phyloP scores from a whole-genome alignment of 2,797 vertebrate genomes.

The Sebastes melanostomus region DNA sequence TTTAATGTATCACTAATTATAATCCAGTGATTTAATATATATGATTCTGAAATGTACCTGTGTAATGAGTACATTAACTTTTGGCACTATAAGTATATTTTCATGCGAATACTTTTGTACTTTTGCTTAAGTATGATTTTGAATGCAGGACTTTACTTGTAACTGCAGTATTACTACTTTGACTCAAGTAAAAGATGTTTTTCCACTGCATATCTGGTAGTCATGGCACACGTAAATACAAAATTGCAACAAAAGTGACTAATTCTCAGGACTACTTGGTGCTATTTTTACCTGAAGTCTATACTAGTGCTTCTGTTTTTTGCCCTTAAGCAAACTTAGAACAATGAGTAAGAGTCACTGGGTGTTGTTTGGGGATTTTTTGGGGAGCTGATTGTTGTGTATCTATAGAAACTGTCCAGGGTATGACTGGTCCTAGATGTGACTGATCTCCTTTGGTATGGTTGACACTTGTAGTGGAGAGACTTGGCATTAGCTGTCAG shows the following conservation, averaged over 20 bases:
- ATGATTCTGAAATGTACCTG: too few relatives aligned
- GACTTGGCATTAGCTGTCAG: conserved; percentile 3
- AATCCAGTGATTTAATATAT: too few relatives aligned
- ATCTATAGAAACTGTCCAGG: conserved; percentile 34
- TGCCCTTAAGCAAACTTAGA: conserved; percentile 2
- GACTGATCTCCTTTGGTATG: conserved; percentile 28
- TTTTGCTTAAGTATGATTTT: too few relatives aligned
- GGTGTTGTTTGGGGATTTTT: conserved; percentile 43
- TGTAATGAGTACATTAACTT: too few relatives aligned
- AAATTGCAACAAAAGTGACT: conserved; percentile 19
- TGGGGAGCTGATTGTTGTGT: conserved; percentile 20
- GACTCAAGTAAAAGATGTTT: background rate
- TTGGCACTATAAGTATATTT: too few relatives aligned
- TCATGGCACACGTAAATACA: background rate
- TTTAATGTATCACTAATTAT: too few relatives aligned
- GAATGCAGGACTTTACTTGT: too few relatives aligned
- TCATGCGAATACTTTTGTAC: too few relatives aligned
- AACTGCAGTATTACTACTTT: too few relatives aligned
- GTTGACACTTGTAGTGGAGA: conserved; percentile 12
- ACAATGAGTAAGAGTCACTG: conserved; percentile 60
- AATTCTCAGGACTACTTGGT: conserved; percentile 3
- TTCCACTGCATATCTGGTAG: too few relatives aligned
- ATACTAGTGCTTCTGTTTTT: conserved; percentile 47
- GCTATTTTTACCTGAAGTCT: conserved; percentile 27
- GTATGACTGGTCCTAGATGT: conserved; percentile 17